A percentile compares a stretch with the other conserved stretches of the same genome.
Evolutionary conservation across 2,888 invertebrate genomes (phyloP).

Genomic region (Drosophila tanythrix): DNA sequence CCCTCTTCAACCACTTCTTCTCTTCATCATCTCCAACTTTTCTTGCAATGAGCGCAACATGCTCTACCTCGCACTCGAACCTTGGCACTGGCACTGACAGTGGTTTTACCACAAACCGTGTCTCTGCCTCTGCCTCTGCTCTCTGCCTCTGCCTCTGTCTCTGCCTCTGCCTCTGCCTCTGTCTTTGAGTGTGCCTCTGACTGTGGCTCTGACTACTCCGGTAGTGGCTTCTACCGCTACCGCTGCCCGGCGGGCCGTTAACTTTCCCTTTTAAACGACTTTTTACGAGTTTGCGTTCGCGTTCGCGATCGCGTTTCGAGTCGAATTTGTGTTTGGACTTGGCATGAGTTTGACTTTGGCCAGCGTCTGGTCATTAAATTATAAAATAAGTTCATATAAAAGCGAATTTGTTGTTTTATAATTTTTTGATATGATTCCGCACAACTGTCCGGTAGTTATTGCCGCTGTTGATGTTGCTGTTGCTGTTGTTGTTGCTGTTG

Average conservation of each 20-base stretch:
- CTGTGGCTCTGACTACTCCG: constrained; percentile 29
- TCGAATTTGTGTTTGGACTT: constrained; percentile 38
- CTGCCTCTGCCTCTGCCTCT: background rate
- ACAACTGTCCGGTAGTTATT: constrained; percentile 28
- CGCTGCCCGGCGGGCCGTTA: constrained; percentile 46
- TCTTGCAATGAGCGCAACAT: constrained; percentile 52
- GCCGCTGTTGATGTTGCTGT: constrained; percentile 4
- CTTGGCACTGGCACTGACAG: constrained; percentile 49
- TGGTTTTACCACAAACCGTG: constrained; percentile 2
- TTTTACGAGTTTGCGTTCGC: constrained; percentile 64
- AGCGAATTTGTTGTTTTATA: constrained; percentile 67
- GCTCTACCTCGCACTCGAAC: constrained; percentile 64
- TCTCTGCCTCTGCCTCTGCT: constrained; percentile 12
- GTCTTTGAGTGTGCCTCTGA: constrained; percentile 14
- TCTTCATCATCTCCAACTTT: background rate
- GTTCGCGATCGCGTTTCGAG: constrained; percentile 39
- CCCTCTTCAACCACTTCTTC: background rate
- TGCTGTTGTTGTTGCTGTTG: constrained; percentile 28
- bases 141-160: constrained; percentile 3
- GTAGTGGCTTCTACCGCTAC: constrained; percentile 21
- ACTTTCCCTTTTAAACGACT: constrained; percentile 80
- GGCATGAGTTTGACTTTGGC: constrained; percentile 47
- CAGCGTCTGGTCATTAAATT: constrained; percentile 72
- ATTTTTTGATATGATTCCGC: constrained; percentile 54
- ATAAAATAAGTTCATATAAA: constrained; percentile 79